Percentiles rank a stretch among this genome's conserved stretches.
Evolutionary conservation across 2,797 vertebrate species (phyloP).

Genomic region (Galagoides demidoff): DNA sequence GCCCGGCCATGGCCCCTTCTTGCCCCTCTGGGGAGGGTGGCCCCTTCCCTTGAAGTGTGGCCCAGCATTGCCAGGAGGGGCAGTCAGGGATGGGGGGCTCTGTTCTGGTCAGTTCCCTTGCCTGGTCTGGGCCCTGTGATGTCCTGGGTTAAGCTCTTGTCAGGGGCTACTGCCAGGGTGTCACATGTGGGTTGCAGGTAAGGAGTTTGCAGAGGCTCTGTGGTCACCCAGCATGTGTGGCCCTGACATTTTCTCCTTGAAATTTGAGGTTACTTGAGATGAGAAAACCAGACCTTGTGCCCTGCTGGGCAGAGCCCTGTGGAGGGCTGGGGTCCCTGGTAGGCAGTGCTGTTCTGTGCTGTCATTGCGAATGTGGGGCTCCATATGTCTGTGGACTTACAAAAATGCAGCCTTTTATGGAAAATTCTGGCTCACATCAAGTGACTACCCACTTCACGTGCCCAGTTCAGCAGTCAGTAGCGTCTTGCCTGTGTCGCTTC

Average conservation of each 20-base stretch:
- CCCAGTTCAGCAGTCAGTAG: fast-evolving
- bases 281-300: not conserved
- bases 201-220: not conserved
- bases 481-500: fast-evolving
- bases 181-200: not conserved
- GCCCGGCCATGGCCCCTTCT: not conserved
- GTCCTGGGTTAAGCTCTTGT: no score
- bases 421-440: fast-evolving
- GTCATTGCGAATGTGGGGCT: not conserved
- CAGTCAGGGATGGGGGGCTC: not conserved
- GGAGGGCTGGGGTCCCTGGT: fast-evolving
- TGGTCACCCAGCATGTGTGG: fast-evolving
- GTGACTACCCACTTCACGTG: fast-evolving
- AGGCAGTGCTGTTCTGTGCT: not conserved
- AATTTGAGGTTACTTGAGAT: fast-evolving
- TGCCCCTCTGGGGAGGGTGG: not conserved
- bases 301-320: not conserved
- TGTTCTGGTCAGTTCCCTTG: not conserved
- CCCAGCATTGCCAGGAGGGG: no score
- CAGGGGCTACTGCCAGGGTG: not conserved
- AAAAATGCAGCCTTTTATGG: fast-evolving
- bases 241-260: not conserved
- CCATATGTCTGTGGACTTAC: not conserved
- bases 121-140: not conserved
- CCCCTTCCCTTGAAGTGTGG: not conserved